Conservation (phyloP, 1,140 invertebrate species). For the Drosophila sp. region DNA sequence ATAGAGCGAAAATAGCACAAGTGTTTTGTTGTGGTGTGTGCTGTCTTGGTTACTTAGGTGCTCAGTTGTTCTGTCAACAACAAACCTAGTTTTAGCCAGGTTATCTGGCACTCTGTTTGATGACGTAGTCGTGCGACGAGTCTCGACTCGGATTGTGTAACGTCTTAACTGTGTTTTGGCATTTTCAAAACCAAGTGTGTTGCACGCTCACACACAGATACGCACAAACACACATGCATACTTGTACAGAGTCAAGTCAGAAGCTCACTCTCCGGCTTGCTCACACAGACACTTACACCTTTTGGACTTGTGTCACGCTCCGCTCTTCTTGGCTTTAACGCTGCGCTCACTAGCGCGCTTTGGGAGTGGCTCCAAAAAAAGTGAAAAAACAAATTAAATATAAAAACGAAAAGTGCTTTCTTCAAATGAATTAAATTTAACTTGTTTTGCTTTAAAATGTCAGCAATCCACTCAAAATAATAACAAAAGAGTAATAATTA, state of each 20-base stretch:
- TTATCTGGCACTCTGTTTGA: constrained; percentile 41
- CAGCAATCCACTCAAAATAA: constrained; percentile 2
- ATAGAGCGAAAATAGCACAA: constrained; percentile 37
- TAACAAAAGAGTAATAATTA: background rate
- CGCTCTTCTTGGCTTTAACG: constrained; percentile 71
- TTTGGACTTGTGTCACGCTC: constrained; percentile 26
- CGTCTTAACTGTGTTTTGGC: constrained; percentile 78
- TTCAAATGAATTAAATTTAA: constrained; percentile 29
- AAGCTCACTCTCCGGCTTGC: constrained; percentile 49
- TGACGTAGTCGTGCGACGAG: constrained; percentile 60
- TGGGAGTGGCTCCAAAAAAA: constrained; percentile 79
- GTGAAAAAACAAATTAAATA: constrained; percentile 43
- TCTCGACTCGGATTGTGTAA: constrained; percentile 64
- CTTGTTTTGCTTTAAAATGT: background rate
- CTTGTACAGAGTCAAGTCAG: constrained; percentile 1
- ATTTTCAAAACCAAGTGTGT: constrained; percentile 66
- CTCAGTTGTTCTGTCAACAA: constrained; percentile 44
- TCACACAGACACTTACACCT: constrained; percentile 34
- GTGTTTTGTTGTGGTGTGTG: constrained; percentile 37
- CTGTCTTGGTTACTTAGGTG: constrained; percentile 55
- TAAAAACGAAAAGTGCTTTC: constrained; percentile 47
- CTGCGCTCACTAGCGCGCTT: constrained; percentile 57
- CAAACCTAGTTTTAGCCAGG: constrained; percentile 38
- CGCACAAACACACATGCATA: constrained; percentile 8
- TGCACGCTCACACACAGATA: constrained; percentile 46